A percentile compares a stretch with the other conserved stretches of the same genome.
These are phyloP conservation scores for Leptinotarsa defecta DNA, from an alignment of 1,140 invertebrate genomes.

Conservation along the genomic window DNA sequence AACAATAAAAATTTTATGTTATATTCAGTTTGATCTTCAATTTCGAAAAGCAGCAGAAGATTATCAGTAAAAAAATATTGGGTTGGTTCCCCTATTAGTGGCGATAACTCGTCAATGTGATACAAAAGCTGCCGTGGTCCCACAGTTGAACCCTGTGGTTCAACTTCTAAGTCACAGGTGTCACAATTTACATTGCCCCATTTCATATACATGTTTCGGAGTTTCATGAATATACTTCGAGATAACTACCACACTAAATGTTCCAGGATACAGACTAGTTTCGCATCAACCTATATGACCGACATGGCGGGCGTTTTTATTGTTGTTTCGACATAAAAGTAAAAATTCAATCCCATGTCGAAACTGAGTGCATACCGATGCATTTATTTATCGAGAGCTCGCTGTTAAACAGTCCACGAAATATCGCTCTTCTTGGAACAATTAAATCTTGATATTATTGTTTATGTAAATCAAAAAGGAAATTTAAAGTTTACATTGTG, in stretches of 20 bases:
- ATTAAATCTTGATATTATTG: slow-evolving; percentile 9
- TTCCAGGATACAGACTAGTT: background rate
- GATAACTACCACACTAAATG: background rate
- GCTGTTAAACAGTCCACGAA: background rate
- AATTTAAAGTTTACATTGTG: background rate
- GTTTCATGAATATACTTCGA: too few species aligned
- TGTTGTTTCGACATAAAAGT: slow-evolving; percentile 5
- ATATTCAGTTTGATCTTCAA: too few species aligned
- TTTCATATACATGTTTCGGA: too few species aligned
- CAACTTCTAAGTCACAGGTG: too few species aligned
- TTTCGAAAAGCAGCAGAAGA: too few species aligned
- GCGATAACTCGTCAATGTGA: too few species aligned
- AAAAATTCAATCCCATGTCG: slow-evolving; percentile 4
- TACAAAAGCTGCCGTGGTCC: too few species aligned
- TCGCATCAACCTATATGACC: background rate
- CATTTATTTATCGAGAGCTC: background rate
- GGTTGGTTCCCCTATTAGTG: too few species aligned
- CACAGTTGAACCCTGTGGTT: too few species aligned
- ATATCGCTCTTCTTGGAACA: background rate
- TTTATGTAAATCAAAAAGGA: background rate
- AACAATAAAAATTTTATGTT: too few species aligned
- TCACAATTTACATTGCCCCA: too few species aligned
- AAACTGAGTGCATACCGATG: background rate
- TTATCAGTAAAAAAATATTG: too few species aligned
- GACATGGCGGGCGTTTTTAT: background rate